Base-by-base conservation (phyloP, 2,888 invertebrate genomes). In the Argyresthia goedartella region DNA sequence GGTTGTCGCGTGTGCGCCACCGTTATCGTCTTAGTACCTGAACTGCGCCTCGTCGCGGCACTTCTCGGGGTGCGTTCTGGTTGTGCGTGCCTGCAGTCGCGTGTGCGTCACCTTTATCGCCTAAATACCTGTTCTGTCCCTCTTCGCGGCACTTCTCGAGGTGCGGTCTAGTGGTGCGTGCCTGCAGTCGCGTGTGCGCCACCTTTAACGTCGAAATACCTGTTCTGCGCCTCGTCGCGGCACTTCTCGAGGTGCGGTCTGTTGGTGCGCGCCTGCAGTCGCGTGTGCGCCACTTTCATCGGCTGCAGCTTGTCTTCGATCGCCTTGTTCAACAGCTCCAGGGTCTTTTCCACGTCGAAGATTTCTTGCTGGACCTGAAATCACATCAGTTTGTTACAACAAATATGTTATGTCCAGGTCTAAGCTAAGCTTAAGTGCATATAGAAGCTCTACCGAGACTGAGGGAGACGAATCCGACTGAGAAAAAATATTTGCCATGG, bases 111-210 rank as follows among this genome's bases (percentile, higher is more conserved):
- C 25, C 6, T 25, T 6, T 25, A 25, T 25, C 25, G 6, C 6
- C 25, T 6, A 25, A 25, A n/a, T n/a, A n/a, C n/a, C n/a, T n/a
- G n/a, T 91, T 88, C 70, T 95, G 94, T 45, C 94, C 94, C 55
- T 91, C 91, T 81, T 95, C 97, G n/a, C 95, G 89, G 84, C 96
- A 97, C 60, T 95, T 88, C 82, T 98, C 98, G 2, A 97, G 89
- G 59, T 95, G 95, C 56, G 95, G 94, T 33, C 98, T 89, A 82
- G 95, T 95, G 56, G 93, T n/a, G n/a, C n/a, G n/a, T n/a, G n/a
- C n/a, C n/a, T n/a, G n/a, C n/a, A n/a, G n/a, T 56, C 97, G 89
- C 0, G 96, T 96, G 73, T 25, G 25, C 25, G 25, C 25, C 25
- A 25, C 25, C 6, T 25, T 6, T 6, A 25, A 4, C 25, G 25